Base-by-base conservation (phyloP, 2,888 invertebrate species). In the Lasioglossum vierecki region DNA sequence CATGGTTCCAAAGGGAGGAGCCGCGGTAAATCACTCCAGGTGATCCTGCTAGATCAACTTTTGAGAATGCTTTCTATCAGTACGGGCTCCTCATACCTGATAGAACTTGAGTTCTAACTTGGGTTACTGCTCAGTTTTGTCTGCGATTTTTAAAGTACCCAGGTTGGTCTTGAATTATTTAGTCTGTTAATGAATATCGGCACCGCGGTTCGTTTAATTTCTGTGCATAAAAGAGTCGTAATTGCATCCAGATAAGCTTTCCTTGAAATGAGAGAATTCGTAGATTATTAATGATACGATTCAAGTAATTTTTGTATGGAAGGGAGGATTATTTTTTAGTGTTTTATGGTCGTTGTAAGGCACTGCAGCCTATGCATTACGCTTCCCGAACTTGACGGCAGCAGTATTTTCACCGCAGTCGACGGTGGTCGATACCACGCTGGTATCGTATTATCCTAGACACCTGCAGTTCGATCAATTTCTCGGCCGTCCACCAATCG, bases 391-490 rank as follows among this genome's bases (percentile, higher is more conserved):
- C 73, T 71, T 66, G 57, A 78, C 30, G 72, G 76, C 53, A 60
- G 57, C 39, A 76, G 79, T 87, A 77, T 88, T 84, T 87, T 88
- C 87, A 89, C 86, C 76, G 86, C 88, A 89, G 84, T 88, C 75
- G 57, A 80, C 80, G 77, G 73, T 86, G 88, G 87, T 89, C 88
- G 88, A 87, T 89, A 90, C 79, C 82, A 82, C 81, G 66, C 75
- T 85, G 76, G 80, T 88, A 89, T 89, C 84, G 83, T 87, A 91
- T 90, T 92, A 92, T 91, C 89, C 89, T 90, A 83, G 87, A 80
- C 89, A 92, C 93, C 94, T 93, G 94, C 94, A 94, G 91, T 94
- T 93, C 93, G 93, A 94, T 94, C 94, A 94, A 94, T 94, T 94
- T 93, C 90, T 88, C 84, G 80, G 75, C 79, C 86, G 80, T 86